Evolutionary conservation across 2,888 invertebrate species (phyloP).

Genomic region (Stictocephala bisonia): DNA sequence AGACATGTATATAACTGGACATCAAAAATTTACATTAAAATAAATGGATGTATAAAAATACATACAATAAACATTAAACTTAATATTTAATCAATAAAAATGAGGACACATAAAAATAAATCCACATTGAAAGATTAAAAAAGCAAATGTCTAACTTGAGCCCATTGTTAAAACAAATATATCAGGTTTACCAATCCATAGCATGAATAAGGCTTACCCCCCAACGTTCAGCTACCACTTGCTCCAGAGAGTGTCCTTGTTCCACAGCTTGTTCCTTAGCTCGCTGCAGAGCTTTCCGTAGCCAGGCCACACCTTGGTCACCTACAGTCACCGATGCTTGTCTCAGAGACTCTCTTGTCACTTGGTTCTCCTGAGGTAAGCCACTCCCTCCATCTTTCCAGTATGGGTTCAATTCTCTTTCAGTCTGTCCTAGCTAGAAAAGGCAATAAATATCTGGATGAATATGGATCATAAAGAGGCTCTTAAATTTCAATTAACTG

Average conservation of each 20-base stretch:
- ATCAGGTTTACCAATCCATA: neutral
- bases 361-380: constrained; percentile 69
- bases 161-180: neutral
- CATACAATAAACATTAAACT: too few species aligned
- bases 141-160: neutral
- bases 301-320: constrained; percentile 69
- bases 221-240: constrained; percentile 71
- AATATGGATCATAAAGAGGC: neutral
- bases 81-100: too few species aligned
- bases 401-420: constrained; percentile 88
- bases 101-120: neutral
- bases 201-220: constrained; percentile 65
- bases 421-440: constrained; percentile 74
- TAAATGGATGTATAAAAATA: too few species aligned
- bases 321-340: constrained; percentile 62
- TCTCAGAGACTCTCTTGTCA: constrained; percentile 1
- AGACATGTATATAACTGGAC: too few species aligned
- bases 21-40: too few species aligned
- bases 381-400: constrained; percentile 93
- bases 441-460: neutral
- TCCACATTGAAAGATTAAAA: neutral
- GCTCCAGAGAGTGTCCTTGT: constrained; percentile 68
- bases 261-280: constrained; percentile 69
- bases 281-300: constrained; percentile 68
- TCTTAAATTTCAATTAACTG: too few species aligned